phyloP scores from a whole-genome alignment of 1,140 invertebrate genomes.

The Cyclargus thomasi region DNA sequence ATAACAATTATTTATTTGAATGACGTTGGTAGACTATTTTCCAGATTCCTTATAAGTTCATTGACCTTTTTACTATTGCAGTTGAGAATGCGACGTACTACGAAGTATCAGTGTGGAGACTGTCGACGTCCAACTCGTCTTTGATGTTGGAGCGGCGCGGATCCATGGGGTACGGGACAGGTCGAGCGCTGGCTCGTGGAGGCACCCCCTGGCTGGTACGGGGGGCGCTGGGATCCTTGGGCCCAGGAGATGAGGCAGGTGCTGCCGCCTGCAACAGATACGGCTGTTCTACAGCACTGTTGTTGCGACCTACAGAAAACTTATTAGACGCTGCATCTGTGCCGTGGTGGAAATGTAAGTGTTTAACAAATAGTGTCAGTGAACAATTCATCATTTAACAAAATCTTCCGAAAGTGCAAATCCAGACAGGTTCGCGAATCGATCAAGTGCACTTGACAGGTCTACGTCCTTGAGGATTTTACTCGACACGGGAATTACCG shows the following conservation, averaged over 20 bases:
- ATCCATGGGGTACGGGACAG: slow-evolving; percentile 52
- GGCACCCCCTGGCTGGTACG: slow-evolving; percentile 46
- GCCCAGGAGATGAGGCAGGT: slow-evolving; percentile 52
- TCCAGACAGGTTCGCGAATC: too few relatives aligned
- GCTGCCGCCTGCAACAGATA: slow-evolving; percentile 61
- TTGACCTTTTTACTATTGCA: slow-evolving; percentile 28
- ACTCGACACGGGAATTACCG: too few relatives aligned
- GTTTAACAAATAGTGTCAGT: background rate
- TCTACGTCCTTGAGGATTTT: too few relatives aligned
- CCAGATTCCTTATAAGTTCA: background rate
- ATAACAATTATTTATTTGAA: background rate
- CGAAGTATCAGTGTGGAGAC: slow-evolving; percentile 62
- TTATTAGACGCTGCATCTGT: slow-evolving; percentile 47
- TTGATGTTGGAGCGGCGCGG: slow-evolving; percentile 47
- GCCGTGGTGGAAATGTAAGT: slow-evolving; percentile 65
- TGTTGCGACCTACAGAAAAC: slow-evolving; percentile 56
- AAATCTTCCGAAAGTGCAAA: too few relatives aligned
- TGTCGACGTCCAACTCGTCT: slow-evolving; percentile 57
- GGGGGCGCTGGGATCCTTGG: slow-evolving; percentile 42
- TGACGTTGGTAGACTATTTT: background rate
- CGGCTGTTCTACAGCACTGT: slow-evolving; percentile 49
- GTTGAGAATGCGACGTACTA: slow-evolving; percentile 68
- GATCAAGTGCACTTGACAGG: too few relatives aligned
- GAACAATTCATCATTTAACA: too few relatives aligned
- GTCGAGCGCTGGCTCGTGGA: slow-evolving; percentile 43